These are phyloP conservation scores for Tribolium freemani DNA, from an alignment of 2,888 invertebrate genomes.

Conservation along the genomic window DNA sequence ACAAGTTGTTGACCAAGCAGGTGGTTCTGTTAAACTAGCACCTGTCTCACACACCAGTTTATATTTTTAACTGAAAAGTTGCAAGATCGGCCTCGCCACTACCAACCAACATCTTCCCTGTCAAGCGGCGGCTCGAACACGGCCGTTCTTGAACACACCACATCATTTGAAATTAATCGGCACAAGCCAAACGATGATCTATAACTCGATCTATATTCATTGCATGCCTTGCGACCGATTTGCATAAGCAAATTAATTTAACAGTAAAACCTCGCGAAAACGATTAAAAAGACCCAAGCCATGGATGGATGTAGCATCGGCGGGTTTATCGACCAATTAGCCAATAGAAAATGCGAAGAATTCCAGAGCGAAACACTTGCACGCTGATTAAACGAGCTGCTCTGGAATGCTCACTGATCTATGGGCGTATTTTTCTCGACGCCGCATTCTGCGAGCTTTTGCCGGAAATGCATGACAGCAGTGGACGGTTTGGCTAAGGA, in stretches of 20 bases:
- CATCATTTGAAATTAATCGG: conserved; percentile 22
- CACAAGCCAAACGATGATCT: conserved; percentile 38
- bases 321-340: conserved; percentile 39
- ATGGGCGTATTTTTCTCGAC: conserved; percentile 23
- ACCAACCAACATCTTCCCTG: neutral
- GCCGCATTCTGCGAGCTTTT: neutral
- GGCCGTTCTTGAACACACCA: neutral
- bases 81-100: conserved; percentile 51
- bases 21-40: conserved; percentile 54
- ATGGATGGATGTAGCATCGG: conserved; percentile 15
- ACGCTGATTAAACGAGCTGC: conserved; percentile 38
- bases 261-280: conserved; percentile 27
- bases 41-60: conserved; percentile 63
- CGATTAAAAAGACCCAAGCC: neutral
- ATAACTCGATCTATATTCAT: conserved; percentile 34
- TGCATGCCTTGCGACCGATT: conserved; percentile 25
- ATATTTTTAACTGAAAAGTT: conserved; percentile 61
- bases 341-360: conserved; percentile 45
- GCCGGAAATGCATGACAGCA: neutral
- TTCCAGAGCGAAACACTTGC: conserved; percentile 46
- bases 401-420: conserved; percentile 37
- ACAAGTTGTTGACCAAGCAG: conserved; percentile 50
- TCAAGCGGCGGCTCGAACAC: neutral
- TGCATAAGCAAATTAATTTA: conserved; percentile 41
- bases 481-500: too few relatives aligned